Evolutionary conservation across 1,140 invertebrate species (phyloP), one percentile per base, ranked within the genome.

Genomic region (Brachionus rotundiformis): DNA sequence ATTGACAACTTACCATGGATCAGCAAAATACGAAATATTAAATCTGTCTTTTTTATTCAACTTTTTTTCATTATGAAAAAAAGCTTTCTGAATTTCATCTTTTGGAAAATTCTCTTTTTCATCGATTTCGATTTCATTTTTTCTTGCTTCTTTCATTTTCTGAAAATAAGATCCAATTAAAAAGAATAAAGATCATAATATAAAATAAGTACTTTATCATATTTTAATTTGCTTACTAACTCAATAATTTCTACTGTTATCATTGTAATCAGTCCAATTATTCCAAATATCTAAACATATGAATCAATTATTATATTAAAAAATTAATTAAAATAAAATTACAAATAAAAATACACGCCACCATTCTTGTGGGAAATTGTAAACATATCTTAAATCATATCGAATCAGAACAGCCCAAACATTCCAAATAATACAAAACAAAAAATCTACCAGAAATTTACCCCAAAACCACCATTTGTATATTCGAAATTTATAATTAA

Each of bases 321-420:
- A n/a, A n/a, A n/a, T n/a, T n/a, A n/a, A n/a, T n/a, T n/a, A n/a
- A n/a, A n/a, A n/a, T n/a, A n/a, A n/a, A n/a, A 11, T 16, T 75
- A 75, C 71, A 75, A 75, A 75, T 49, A 75, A 44, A 49, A 75
- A 75, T 49, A 75, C 1, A 19, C 71, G 39, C 71, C 71, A 75
- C 71, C 71, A 75, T 19, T 75, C 36, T 41, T 41, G n/a, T 27
- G 71, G 71, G 41, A 75, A 75, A 75, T 31, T 49, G 33, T 75
- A 75, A 2, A 41, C 2, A 75, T n/a, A 39, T 39, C 44, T 75
- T n/a, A 11, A 19, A 16, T 75, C 33, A 49, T 44, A 75, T 4
- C 23, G 11, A 13, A 75, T 75, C 23, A 75, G 19, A 7, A 75
- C 71, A 3, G 29, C 71, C 23, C 27, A 39, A n/a, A 75, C 19